These are phyloP conservation scores for Dasyurus viverrinus DNA, from an alignment of 2,113 vertebrate genomes.

Conservation along the genomic window DNA sequence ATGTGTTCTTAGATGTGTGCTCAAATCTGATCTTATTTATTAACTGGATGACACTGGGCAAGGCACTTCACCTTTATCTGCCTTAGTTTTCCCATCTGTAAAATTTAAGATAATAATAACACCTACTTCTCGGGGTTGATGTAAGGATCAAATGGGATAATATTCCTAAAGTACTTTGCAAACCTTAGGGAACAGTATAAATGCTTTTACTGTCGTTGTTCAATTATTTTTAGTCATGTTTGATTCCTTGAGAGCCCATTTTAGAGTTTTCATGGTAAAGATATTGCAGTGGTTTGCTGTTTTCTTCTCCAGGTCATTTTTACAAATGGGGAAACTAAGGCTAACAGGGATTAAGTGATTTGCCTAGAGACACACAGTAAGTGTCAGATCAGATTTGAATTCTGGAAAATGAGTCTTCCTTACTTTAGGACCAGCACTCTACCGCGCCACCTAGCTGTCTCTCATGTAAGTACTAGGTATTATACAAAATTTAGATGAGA, in stretches of 20 bases:
- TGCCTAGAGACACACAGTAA: no score
- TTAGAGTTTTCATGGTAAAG: no score
- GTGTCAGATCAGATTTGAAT: no score
- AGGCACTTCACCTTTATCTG: background rate
- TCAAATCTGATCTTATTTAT: background rate
- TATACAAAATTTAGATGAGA: background rate
- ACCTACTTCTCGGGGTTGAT: background rate
- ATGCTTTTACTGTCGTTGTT: background rate
- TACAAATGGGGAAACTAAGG: no score
- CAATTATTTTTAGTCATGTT: no score
- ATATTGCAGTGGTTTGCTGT: no score
- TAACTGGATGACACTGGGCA: background rate
- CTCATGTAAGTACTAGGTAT: background rate
- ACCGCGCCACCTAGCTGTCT: no score
- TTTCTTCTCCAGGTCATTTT: no score
- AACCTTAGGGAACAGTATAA: background rate
- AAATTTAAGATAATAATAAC: background rate
- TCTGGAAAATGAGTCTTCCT: no score
- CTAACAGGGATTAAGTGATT: no score
- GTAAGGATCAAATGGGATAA: background rate
- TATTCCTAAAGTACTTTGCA: background rate
- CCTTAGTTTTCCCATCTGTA: background rate
- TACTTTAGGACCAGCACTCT: no score
- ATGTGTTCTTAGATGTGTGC: background rate
- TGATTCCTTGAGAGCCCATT: no score